Conservation (phyloP, 2,113 vertebrate genomes). For the Emydocephalus ijimae region DNA sequence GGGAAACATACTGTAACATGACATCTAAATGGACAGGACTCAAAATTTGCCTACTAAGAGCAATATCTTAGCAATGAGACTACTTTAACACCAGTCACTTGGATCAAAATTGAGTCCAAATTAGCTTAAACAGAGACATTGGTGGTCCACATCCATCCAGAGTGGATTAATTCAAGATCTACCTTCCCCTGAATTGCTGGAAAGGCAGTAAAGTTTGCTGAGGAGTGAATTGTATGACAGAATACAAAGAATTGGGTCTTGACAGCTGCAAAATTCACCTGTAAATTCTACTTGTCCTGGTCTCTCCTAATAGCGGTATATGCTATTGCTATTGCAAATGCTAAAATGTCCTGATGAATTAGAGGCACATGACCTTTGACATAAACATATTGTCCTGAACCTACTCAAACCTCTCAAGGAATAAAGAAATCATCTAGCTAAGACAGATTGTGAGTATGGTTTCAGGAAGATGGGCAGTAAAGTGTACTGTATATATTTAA, state of each 20-base stretch:
- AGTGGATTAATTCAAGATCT: background rate
- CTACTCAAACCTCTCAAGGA: background rate
- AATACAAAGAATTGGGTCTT: background rate
- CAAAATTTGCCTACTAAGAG: background rate
- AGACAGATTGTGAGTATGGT: background rate
- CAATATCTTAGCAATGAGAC: background rate
- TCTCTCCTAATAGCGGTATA: background rate
- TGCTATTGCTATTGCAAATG: background rate
- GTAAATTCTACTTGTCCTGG: background rate
- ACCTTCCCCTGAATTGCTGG: background rate
- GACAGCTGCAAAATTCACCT: background rate
- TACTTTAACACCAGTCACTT: background rate
- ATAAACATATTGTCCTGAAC: background rate
- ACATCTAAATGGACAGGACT: background rate
- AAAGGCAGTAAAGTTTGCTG: background rate
- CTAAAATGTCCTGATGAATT: background rate
- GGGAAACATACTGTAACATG: background rate
- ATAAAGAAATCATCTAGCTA: conserved; percentile 3
- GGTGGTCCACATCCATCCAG: background rate
- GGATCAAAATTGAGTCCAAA: background rate
- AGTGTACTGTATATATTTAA: background rate
- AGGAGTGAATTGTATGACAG: background rate
- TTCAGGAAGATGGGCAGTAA: background rate
- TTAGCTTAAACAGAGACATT: background rate
- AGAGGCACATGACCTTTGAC: background rate